Conservation (phyloP, 2,113 vertebrate genomes). For the Centropristis striata region DNA sequence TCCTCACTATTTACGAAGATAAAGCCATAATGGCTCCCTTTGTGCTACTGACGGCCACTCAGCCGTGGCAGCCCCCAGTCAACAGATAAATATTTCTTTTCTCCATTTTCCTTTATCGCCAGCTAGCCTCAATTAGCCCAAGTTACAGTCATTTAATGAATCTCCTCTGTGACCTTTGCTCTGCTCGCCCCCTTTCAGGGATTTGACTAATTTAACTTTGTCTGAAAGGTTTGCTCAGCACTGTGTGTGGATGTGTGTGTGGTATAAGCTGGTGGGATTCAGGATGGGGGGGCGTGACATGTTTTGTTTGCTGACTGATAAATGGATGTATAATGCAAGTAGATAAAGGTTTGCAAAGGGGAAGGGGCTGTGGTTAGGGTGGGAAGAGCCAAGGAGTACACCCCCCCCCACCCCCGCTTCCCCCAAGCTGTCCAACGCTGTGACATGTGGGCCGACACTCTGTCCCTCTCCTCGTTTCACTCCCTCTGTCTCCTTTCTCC, state of each 20-base stretch:
- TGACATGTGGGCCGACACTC: slow-evolving; percentile 70
- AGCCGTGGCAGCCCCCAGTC: slow-evolving; percentile 72
- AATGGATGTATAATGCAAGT: slow-evolving; percentile 80
- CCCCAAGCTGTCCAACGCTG: slow-evolving; percentile 63
- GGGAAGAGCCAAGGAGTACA: slow-evolving; percentile 43
- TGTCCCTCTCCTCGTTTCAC: slow-evolving; percentile 50
- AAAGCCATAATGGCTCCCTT: slow-evolving; percentile 85
- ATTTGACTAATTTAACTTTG: slow-evolving; percentile 72
- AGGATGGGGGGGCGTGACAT: slow-evolving; percentile 57
- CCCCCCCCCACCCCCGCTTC: slow-evolving; percentile 9
- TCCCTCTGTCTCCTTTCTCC: slow-evolving; percentile 31
- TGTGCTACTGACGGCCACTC: slow-evolving; percentile 80
- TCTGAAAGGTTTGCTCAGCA: slow-evolving; percentile 65
- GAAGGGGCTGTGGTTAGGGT: slow-evolving; percentile 30
- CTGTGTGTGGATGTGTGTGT: slow-evolving; percentile 44
- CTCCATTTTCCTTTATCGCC: slow-evolving; percentile 75
- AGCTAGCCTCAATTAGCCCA: slow-evolving; percentile 81
- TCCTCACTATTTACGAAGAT: slow-evolving; percentile 83
- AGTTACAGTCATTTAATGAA: slow-evolving; percentile 83
- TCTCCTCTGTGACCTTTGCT: slow-evolving; percentile 82
- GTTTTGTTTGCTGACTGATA: slow-evolving; percentile 83
- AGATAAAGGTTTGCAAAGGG: slow-evolving; percentile 77
- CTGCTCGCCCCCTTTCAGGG: slow-evolving; percentile 71
- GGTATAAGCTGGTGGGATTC: slow-evolving; percentile 56
- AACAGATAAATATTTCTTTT: slow-evolving; percentile 81